Evolutionary conservation across 2,888 invertebrate genomes (phyloP), one percentile per base, ranked within the genome.

Genomic region (Papilio elwesi): DNA sequence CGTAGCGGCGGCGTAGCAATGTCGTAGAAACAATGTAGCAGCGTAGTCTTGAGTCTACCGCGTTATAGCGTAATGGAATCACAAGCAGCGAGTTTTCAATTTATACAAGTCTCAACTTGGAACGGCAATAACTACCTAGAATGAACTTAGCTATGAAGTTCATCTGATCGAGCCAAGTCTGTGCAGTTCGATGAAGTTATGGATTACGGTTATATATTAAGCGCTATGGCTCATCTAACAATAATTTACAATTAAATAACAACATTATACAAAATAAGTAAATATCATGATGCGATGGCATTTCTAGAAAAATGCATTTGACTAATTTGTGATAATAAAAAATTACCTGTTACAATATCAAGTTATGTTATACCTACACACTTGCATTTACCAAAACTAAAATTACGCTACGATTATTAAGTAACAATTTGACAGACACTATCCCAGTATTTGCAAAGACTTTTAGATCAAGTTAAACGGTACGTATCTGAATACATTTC

Each of bases 71-170:
- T 77, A 78, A 76, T 78, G 71, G 74, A 76, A 78, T 78, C 70
- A 74, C 73, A 62, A 51, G 53, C 47, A 66, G 26, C 51, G 74
- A 74, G 74, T 70, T 77, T 77, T 75, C 78, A 76, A 76, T 77
- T 76, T 77, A 76, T 69, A 74, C 63, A 74, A 74, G 71, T 74
- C 71, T 64, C 66, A 71, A 76, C 73, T 70, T 47, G 73, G 48
- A 59, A 62, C 12, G 65, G 43, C 65, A 59, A 73, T 66, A 73
- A 73, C 69, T 70, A 65, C 65, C 69, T 70, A 65, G 57, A 59
- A 62, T 59, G 73, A 59, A 66, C 62, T 66, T 57, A 65, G 57
- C 59, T 55, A 16, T 13, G 52, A 69, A 66, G 65, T 70, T 73
- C 16, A 64, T 8, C 64, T 43, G 43, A 64, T 65, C 38, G 63